Evolutionary conservation across 2,888 invertebrate genomes (phyloP), one percentile per base, ranked within the genome.

Genomic region (Yponomeuta sedellus): DNA sequence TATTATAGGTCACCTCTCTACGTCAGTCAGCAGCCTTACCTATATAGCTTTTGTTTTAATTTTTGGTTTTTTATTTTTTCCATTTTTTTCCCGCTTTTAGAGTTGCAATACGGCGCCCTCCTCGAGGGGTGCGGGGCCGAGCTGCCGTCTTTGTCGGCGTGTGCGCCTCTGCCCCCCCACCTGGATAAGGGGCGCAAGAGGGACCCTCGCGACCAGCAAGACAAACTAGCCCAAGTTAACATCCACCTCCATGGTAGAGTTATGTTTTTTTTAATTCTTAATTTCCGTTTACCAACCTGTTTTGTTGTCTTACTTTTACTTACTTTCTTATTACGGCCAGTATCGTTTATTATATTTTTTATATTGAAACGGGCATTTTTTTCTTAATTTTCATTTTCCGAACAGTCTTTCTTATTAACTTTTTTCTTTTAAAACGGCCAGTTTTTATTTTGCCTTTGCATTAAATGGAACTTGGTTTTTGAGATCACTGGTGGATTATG

Each of bases 221-320:
- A 96, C 82, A 94, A 94, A 89, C 86, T 95, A 76, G 94, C 94
- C 76, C 94, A 95, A 92, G 94, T 95, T 91, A 96, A 96, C 92
- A 95, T 95, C 78, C 96, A 96, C 88, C 92, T 95, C 77, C 95
- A 96, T 88, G 96, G 97, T 97, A 94, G 92, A 94, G 78, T 82
- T 77, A 74, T 75, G 71, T 77, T 75, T 75, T 72, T 74, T 67
- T 69, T 72, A 71, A 70, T 66, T 68, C 68, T 70, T 71, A 71
- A 66, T 16, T 52, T 44, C 63, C 68, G 34, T 34, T 34, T 34
- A 8, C 6, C 34, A 8, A 6, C 3, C 34, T 8, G 16, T 62
- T 12, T 59, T 12, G 12, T 59, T 22, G 4, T 25, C 25, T 6
- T 22, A 25, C 25, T 25, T 25, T 25, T 25, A n/a, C n/a, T n/a